phyloP scores from a whole-genome alignment of 2,797 vertebrate species.

The Pelobates cultripes region DNA sequence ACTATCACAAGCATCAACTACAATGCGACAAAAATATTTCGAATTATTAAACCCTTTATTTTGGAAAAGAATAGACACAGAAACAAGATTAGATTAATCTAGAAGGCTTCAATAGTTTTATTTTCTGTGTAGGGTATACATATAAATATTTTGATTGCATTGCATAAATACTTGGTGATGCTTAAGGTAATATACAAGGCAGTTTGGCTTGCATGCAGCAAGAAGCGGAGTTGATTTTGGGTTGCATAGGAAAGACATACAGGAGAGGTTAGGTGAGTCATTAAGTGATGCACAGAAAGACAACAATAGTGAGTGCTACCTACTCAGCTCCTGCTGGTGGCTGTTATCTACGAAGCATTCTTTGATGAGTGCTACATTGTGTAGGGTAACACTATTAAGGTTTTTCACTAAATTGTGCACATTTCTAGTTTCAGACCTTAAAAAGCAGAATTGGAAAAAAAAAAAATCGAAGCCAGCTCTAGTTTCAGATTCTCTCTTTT shows the following conservation, averaged over 20 bases:
- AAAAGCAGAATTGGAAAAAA: no score
- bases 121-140: not conserved
- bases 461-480: no score
- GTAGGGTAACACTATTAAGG: no score
- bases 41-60: not conserved
- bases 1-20: not conserved
- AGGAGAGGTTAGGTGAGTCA: not conserved
- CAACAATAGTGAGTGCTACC: not conserved
- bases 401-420: no score
- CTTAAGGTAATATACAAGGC: not conserved
- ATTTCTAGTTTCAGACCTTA: no score
- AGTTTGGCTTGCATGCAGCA: not conserved
- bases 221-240: not conserved
- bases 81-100: not conserved
- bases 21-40: not conserved
- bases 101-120: no score
- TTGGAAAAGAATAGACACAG: not conserved
- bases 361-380: no score
- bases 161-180: not conserved
- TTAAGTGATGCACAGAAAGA: not conserved
- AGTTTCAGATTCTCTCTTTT: no score
- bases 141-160: not conserved
- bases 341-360: no score
- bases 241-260: constrained; percentile 3
- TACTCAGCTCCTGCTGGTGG: no score